phyloP scores from a whole-genome alignment of 2,888 invertebrate genomes.

The Diaperis boleti region DNA sequence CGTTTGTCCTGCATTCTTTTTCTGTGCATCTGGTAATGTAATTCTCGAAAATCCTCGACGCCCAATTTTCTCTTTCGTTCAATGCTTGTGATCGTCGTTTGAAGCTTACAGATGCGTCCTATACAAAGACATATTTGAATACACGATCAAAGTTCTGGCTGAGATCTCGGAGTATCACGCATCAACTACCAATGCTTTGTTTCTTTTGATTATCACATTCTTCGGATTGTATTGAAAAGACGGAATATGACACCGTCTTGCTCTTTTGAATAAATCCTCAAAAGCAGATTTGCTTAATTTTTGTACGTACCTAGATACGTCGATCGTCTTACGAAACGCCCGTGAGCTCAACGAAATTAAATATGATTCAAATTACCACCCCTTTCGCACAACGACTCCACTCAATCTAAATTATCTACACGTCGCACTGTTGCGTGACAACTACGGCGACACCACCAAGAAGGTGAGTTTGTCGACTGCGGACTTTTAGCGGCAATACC shows the following conservation, averaged over 20 bases:
- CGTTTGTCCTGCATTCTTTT: slow-evolving; percentile 22
- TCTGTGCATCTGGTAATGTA: slow-evolving; percentile 33
- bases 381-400: neutral
- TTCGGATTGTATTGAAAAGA: slow-evolving; percentile 54
- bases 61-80: slow-evolving; percentile 41
- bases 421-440: slow-evolving; percentile 36
- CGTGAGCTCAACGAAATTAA: slow-evolving; percentile 5
- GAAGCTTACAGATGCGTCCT: slow-evolving; percentile 50
- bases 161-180: slow-evolving; percentile 52
- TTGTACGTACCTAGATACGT: slow-evolving; percentile 7
- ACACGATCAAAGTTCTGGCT: slow-evolving; percentile 58
- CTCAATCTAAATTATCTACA: slow-evolving; percentile 13
- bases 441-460: slow-evolving; percentile 30
- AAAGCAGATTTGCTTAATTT: slow-evolving; percentile 20
- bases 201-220: slow-evolving; percentile 62
- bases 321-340: slow-evolving; percentile 30
- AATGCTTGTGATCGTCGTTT: slow-evolving; percentile 44
- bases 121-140: slow-evolving; percentile 62
- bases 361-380: slow-evolving; percentile 14
- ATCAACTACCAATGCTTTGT: slow-evolving; percentile 58
- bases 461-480: slow-evolving; percentile 49
- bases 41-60: slow-evolving; percentile 37
- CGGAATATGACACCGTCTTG: slow-evolving; percentile 56
- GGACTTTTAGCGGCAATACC: slow-evolving; percentile 55
- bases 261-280: slow-evolving; percentile 37